Conservation (phyloP, 2,888 invertebrate genomes). For the Aleiodes alternator region DNA sequence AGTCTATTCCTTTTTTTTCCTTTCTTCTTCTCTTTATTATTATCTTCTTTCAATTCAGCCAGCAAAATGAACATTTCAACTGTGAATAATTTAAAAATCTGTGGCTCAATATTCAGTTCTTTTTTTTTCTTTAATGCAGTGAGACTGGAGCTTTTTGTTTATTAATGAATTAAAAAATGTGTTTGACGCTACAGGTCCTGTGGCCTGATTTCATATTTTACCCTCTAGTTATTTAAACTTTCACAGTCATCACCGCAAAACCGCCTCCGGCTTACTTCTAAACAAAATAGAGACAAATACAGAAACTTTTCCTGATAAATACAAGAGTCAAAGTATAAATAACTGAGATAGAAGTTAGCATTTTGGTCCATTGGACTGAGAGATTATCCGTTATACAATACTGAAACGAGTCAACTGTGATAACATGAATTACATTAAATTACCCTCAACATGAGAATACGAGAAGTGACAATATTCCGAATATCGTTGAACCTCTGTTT, state of each 20-base stretch:
- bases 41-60: no score
- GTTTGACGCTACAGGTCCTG: conserved; percentile 43
- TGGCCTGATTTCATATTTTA: conserved; percentile 47
- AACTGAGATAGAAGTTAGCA: neutral
- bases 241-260: conserved; percentile 18
- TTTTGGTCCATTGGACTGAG: no score
- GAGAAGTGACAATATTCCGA: no score
- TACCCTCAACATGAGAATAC: no score
- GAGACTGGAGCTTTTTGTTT: conserved; percentile 26
- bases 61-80: neutral
- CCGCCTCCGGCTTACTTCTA: conserved; percentile 5
- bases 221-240: conserved; percentile 34
- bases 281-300: conserved; percentile 16
- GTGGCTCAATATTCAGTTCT: conserved; percentile 25
- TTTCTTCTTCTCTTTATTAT: no score
- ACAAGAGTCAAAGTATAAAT: conserved; percentile 20
- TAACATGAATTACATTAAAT: no score
- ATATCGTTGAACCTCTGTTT: no score
- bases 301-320: neutral
- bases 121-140: neutral
- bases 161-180: conserved; percentile 52
- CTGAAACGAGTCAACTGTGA: no score
- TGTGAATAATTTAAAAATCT: conserved; percentile 47
- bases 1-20: no score
- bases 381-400: no score